A percentile compares a stretch with the other conserved stretches of the same genome.
These are phyloP conservation scores for Ectobius pallidus DNA, from an alignment of 2,888 invertebrate genomes.

Conservation along the genomic window DNA sequence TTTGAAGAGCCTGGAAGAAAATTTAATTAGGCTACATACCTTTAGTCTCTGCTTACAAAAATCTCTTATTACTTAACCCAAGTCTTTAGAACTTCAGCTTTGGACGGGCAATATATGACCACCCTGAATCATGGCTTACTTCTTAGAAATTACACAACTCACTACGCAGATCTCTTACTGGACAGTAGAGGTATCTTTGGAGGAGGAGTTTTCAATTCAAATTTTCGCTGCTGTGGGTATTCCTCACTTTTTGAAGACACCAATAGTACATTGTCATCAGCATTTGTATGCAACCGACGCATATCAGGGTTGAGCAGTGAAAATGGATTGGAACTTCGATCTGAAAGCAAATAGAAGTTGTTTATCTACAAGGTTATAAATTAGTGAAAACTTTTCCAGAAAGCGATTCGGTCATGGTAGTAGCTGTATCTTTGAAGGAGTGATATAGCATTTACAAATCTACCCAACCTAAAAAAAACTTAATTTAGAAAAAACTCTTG, in stretches of 20 bases:
- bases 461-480: too few species aligned
- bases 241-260: constrained; percentile 37
- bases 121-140: neutral
- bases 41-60: neutral
- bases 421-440: too few species aligned
- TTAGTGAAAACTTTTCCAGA: too few species aligned
- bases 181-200: constrained; percentile 16
- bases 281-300: constrained; percentile 37
- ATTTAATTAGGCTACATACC: neutral
- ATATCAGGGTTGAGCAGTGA: constrained; percentile 42
- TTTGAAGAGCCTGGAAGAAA: neutral
- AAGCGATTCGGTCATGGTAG: too few species aligned
- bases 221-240: constrained; percentile 8
- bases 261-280: constrained; percentile 42
- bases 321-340: constrained; percentile 43
- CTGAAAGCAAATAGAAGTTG: too few species aligned
- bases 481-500: too few species aligned
- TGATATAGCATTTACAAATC: too few species aligned
- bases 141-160: neutral
- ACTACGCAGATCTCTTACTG: constrained; percentile 8
- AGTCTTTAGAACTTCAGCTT: neutral
- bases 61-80: neutral
- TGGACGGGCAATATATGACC: neutral
- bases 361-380: too few species aligned
- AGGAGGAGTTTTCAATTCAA: constrained; percentile 23